Percentiles rank a stretch among this genome's conserved stretches.
Evolutionary conservation across 2,888 invertebrate species (phyloP).

Genomic region (Gibbula magus): DNA sequence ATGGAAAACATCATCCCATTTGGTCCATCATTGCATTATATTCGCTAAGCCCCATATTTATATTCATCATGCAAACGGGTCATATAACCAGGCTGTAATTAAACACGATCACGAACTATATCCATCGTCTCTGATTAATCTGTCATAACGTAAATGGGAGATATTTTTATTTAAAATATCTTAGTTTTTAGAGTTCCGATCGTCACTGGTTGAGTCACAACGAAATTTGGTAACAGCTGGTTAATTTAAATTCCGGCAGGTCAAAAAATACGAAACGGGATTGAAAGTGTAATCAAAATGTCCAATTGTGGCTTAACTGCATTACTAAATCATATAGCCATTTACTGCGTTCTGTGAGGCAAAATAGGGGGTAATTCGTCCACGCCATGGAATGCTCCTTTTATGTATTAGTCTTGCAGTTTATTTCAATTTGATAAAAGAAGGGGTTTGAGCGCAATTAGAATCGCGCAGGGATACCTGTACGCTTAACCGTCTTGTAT

Average conservation of each 20-base stretch:
- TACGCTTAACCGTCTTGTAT: not conserved
- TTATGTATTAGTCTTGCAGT: not conserved
- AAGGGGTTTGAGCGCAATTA: not conserved
- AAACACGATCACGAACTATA: not conserved
- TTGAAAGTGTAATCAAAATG: not conserved
- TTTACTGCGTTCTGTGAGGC: not conserved
- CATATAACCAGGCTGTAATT: not conserved
- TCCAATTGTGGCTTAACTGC: not conserved
- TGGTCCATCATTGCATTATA: not conserved
- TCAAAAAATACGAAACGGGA: too few relatives aligned
- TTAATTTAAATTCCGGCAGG: too few relatives aligned
- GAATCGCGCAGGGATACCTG: not conserved
- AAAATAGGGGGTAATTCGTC: conserved; percentile 4
- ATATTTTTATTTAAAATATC: too few relatives aligned
- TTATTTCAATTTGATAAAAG: conserved; percentile 13
- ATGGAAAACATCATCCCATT: not conserved
- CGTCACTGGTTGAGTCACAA: too few relatives aligned
- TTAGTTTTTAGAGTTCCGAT: too few relatives aligned
- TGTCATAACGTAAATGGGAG: not conserved
- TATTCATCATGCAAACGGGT: conserved; percentile 1
- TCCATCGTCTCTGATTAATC: not conserved
- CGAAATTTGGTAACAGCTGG: too few relatives aligned
- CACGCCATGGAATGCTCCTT: not conserved
- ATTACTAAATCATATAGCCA: not conserved
- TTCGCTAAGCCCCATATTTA: not conserved